Evolutionary conservation across 2,888 invertebrate species (phyloP), one percentile per base, ranked within the genome.

Genomic region (Harpalus rubripes): DNA sequence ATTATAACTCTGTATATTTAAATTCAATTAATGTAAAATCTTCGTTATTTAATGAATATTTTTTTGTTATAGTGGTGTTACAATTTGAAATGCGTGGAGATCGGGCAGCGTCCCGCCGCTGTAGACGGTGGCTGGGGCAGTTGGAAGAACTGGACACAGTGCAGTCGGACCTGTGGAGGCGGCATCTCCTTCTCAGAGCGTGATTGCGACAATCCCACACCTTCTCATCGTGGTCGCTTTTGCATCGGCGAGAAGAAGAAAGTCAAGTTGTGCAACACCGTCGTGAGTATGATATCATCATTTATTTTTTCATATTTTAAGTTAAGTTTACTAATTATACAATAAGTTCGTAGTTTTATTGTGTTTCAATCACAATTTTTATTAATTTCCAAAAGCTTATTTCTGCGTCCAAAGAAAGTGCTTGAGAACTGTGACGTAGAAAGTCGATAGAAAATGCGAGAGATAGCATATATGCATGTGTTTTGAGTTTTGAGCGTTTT

Each of bases 101-200:
- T 94, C 82, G 94, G 94, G 7, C 92, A 94, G 85, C 90, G 93
- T 58, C 94, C 94, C 0, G 91, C 92, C 84, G 93, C 94, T 26
- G 92, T 95, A 4, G 93, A 95, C 87, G 95, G 95, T 0, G 93
- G 94, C 86, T 95, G 95, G 95, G 94, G 94, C 1, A 91, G 92
- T 81, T 95, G 94, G 94, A 92, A 92, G 2, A 87, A 90, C 0
- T 94, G 93, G 93, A 91, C 93, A 41, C 89, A 91, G 10, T 95
- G 95, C 87, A 93, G 94, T 0, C 91, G 95, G 61, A 92, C 92
- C 12, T 95, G 95, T 89, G 95, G 95, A 0, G 95, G 93, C 5
- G 95, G 95, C 0, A 92, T 95, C 12, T 91, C 92, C 10, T 90
- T 91, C 68, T 91, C 93, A 7, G 92, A 93, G 87, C 90, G 95